A percentile compares a stretch with the other conserved stretches of the same genome.
Evolutionary conservation across 2,797 vertebrate genomes (phyloP).

Genomic region (Mycteria americana): DNA sequence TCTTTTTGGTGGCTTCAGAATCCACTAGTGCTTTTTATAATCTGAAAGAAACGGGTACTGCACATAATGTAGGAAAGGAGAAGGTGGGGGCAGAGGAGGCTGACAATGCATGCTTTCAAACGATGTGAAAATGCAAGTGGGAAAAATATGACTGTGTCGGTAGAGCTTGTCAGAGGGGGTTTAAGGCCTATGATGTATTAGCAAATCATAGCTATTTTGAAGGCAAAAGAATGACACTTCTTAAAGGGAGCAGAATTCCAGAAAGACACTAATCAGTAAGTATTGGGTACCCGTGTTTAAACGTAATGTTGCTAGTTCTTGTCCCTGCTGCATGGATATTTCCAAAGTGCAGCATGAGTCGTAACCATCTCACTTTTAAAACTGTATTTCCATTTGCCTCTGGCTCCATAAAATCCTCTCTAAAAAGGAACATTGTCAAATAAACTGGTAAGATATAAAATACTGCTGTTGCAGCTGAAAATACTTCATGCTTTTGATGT

Average conservation of each 20-base stretch:
- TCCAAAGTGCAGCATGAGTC: background rate
- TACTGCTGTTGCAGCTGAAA: background rate
- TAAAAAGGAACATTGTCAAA: background rate
- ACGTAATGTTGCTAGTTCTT: background rate
- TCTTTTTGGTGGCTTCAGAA: slow-evolving; percentile 37
- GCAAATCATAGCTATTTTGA: slow-evolving; percentile 23
- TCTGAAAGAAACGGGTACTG: slow-evolving; percentile 34
- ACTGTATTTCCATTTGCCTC: background rate
- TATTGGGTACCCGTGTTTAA: background rate
- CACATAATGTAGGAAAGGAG: slow-evolving; percentile 1
- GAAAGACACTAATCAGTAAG: background rate
- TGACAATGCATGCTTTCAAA: slow-evolving; percentile 50
- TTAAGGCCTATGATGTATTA: slow-evolving; percentile 31
- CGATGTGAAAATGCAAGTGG: slow-evolving; percentile 28
- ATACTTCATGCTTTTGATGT: background rate
- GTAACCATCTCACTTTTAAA: background rate
- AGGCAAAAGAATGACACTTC: background rate
- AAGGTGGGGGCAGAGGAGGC: slow-evolving; percentile 48
- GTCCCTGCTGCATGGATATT: background rate
- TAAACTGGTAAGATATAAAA: background rate
- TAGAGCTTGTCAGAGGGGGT: slow-evolving; percentile 9
- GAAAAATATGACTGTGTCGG: slow-evolving; percentile 33
- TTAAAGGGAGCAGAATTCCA: slow-evolving; percentile 33
- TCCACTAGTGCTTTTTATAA: slow-evolving; percentile 54
- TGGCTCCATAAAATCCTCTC: background rate